These are phyloP conservation scores for Acropternis orthonyx DNA, from an alignment of 2,797 vertebrate genomes.

Conservation along the genomic window DNA sequence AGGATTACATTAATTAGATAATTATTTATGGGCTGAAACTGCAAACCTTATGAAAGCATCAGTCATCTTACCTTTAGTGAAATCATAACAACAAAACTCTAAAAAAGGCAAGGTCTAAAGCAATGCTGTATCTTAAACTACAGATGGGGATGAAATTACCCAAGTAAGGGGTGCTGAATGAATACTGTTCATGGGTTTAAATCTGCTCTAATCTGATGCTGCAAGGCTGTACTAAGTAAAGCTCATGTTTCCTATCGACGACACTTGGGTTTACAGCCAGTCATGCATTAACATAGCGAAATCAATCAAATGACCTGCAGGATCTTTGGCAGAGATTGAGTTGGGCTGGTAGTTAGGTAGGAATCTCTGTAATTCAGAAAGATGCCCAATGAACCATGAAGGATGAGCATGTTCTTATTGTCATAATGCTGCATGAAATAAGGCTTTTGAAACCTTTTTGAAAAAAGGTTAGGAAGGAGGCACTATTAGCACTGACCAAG, in stretches of 20 bases:
- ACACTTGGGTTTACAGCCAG: background rate
- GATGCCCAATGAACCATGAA: background rate
- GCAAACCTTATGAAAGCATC: background rate
- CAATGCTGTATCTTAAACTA: background rate
- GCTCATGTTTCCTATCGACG: background rate
- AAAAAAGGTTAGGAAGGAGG: background rate
- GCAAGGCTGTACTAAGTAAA: background rate
- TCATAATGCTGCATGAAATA: background rate
- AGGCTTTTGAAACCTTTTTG: background rate
- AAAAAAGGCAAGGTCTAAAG: background rate
- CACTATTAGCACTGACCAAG: background rate
- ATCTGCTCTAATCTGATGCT: background rate
- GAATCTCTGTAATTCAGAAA: background rate
- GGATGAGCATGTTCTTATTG: background rate
- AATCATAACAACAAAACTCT: background rate
- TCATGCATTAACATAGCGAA: accelerated
- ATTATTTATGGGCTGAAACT: background rate
- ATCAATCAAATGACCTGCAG: background rate
- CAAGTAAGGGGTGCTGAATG: background rate
- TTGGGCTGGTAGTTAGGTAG: background rate
- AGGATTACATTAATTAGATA: background rate
- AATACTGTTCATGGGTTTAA: background rate
- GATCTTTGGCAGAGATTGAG: background rate
- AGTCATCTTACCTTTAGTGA: background rate
- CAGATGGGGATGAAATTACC: background rate